Conservation (phyloP, 2,888 invertebrate genomes). For the Pseudococcus longispinus region DNA sequence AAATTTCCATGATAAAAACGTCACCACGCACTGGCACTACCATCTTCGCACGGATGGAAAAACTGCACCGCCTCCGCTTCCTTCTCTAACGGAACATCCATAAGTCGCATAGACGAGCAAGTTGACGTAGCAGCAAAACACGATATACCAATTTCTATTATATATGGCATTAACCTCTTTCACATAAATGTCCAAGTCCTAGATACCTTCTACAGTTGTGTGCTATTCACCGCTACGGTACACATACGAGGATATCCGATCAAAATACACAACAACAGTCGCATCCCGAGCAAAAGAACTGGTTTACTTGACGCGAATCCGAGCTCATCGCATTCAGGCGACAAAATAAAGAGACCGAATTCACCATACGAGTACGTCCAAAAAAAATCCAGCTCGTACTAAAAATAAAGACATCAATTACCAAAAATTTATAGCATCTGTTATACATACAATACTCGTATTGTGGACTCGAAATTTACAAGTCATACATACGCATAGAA, state of each 20-base stretch:
- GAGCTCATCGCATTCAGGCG: background rate
- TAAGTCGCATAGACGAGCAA: background rate
- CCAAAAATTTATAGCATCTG: slow-evolving; percentile 6
- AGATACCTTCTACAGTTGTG: background rate
- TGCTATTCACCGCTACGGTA: background rate
- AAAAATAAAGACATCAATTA: slow-evolving; percentile 10
- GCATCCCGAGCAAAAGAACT: background rate
- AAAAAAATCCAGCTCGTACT: background rate
- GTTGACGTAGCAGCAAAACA: background rate
- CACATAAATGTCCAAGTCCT: slow-evolving; percentile 11
- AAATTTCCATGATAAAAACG: background rate
- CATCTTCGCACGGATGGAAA: background rate
- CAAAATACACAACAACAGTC: background rate
- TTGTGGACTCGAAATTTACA: background rate
- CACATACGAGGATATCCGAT: background rate
- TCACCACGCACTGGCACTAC: background rate
- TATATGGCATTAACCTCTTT: slow-evolving; percentile 24
- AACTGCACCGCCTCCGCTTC: background rate
- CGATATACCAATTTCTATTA: slow-evolving; percentile 18
- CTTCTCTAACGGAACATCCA: background rate
- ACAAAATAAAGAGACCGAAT: background rate
- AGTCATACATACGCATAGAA: background rate
- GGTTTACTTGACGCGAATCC: background rate
- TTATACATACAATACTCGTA: slow-evolving; percentile 13
- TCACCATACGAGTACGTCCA: background rate